Base-by-base conservation (phyloP, 2,888 invertebrate species). In the Diplolepis rosae region DNA sequence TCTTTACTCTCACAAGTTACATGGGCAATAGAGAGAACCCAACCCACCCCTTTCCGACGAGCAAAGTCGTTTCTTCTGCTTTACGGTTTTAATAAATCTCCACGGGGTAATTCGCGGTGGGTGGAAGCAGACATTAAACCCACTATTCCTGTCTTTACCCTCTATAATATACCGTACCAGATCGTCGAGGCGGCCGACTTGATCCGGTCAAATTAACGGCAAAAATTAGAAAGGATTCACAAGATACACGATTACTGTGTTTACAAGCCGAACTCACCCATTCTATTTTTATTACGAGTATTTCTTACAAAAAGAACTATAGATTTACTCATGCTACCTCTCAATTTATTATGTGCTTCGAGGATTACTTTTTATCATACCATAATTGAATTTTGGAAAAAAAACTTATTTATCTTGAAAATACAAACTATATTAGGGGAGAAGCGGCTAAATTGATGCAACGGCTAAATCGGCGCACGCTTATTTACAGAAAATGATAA, bases 11-110 rank as follows among this genome's bases (percentile, higher is more conserved):
- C 75, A 69, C 75, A 76, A 79, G 78, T 77, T 77, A 79, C 79
- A 75, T 68, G 70, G 70, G 69, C 73, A 76, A 74, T 73, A 65
- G 65, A 61, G 69, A 72, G n/a, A 67, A 71, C 76, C 7, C 48
- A 48, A 70, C 73, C 70, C 30, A 69, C 48, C 66, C 67, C 79
- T 76, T 77, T 82, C 79, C 79, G 76, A 73, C 72, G 72, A 75
- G 80, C 77, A 77, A 79, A 84, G 83, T 83, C 83, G 85, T 87
- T 87, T 84, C 85, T 87, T 84, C 84, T 84, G 83, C 82, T 87
- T 87, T 87, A 87, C 87, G 85, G 84, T 87, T 87, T 87, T 87
- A 86, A 87, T 87, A 87, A 87, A 87, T 87, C 87, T 87, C 82
- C 78, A 80, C 80, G 83, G 83, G 83, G 85, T 86, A 85, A 86